Evolutionary conservation across 2,113 vertebrate genomes (phyloP), one percentile per base, ranked within the genome.

Genomic region (Coturnix japonica): DNA sequence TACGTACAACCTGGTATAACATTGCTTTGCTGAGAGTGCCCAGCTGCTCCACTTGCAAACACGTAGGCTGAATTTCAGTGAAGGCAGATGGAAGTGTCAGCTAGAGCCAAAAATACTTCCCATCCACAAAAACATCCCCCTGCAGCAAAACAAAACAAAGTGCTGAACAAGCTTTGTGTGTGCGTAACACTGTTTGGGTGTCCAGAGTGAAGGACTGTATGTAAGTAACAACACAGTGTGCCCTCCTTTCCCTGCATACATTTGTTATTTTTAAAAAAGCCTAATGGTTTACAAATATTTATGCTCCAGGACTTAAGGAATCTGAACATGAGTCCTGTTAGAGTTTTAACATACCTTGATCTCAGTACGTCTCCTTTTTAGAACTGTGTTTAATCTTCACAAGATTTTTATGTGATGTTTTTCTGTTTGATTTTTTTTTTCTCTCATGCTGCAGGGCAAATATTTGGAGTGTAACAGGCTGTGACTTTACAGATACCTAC

Each of bases 391-490:
- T 85, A 61, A 84, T 37, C 23, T 88, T 88, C 17, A 13, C 47
- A 63, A 39, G 20, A 7, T 74, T 90, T 93, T 89, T 46, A 91
- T 31, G 6, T 53, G 4, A 5, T 26, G 35, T 39, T 63, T 43
- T 60, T 41, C 35, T 46, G 70, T 84, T 59, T 28, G 13, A 44
- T 17, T 81, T 60, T 70, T 60, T 70, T 85, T 89, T 91, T 70
- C 54, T 89, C 35, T 93, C 61, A 54, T n/a, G 21, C 11, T 85
- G 4, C 85, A 98, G 98, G 28, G 44, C 67, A 91, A 88, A n/a
- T 90, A 89, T 82, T 95, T 79, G 87, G 95, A 83, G 93, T 90
- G 33, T 98, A 97, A 97, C 87, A 96, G 92, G 93, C 86, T 93
- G n/a, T 91, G 92, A 90, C 82, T 85, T 81, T 88, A 90, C 41